phyloP scores from a whole-genome alignment of 2,113 vertebrate genomes.

The Brachypodius melanocephalos region DNA sequence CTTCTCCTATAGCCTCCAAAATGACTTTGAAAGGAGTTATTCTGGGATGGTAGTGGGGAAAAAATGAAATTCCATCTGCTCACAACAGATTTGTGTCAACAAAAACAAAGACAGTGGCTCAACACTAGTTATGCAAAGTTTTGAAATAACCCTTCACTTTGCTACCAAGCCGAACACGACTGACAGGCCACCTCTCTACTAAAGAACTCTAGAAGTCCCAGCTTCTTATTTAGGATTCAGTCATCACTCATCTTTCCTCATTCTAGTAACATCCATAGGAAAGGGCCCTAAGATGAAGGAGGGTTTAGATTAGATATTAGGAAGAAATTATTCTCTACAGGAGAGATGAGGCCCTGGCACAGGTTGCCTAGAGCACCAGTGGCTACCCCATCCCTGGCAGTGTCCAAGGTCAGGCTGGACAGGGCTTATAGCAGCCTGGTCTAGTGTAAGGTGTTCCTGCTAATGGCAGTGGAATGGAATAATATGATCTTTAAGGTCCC shows the following conservation, averaged over 20 bases:
- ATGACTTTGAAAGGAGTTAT: slow-evolving; percentile 3
- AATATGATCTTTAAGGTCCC: background rate
- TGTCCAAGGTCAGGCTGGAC: background rate
- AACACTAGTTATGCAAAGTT: background rate
- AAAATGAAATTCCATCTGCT: slow-evolving; percentile 46
- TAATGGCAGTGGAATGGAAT: background rate
- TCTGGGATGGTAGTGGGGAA: background rate
- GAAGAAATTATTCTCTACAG: background rate
- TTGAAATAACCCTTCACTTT: background rate
- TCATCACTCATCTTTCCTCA: background rate
- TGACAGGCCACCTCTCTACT: background rate
- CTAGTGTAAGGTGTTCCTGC: accelerated
- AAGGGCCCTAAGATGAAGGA: background rate
- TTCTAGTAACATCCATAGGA: background rate
- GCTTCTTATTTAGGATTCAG: background rate
- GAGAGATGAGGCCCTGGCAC: background rate
- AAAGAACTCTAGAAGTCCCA: background rate
- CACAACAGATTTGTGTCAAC: background rate
- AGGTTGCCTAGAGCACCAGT: background rate
- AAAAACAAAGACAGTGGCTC: background rate
- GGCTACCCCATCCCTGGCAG: background rate
- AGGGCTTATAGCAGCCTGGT: background rate
- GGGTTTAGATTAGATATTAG: background rate
- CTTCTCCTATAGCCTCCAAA: background rate
- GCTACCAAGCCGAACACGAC: background rate